A percentile compares a stretch with the other conserved stretches of the same genome.
These are phyloP conservation scores for Helicoverpa assulta DNA, from an alignment of 2,888 invertebrate genomes.

Conservation along the genomic window DNA sequence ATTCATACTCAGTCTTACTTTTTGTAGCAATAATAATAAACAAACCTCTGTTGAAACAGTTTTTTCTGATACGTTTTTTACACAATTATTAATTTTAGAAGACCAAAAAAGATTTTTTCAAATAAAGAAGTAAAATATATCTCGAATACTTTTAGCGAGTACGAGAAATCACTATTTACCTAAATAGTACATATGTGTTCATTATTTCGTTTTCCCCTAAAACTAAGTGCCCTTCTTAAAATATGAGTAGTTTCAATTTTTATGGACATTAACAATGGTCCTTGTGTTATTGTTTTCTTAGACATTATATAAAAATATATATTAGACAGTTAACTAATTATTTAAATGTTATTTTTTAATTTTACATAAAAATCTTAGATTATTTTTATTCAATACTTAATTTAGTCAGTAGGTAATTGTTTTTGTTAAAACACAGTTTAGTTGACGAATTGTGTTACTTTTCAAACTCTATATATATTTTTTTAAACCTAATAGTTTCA, in stretches of 20 bases:
- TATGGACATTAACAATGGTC: slow-evolving; percentile 1
- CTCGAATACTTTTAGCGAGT: background rate
- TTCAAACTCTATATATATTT: slow-evolving; percentile 15
- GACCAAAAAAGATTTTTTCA: too few species aligned
- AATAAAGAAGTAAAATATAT: slow-evolving; percentile 31
- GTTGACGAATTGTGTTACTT: background rate
- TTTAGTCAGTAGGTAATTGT: background rate
- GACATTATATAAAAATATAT: slow-evolving; percentile 16
- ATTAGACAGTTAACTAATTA: background rate
- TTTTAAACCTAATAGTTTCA: slow-evolving; percentile 30
- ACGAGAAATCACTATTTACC: slow-evolving; percentile 20
- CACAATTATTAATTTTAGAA: too few species aligned
- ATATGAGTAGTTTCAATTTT: slow-evolving; percentile 50
- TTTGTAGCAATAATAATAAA: too few species aligned
- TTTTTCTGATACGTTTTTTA: too few species aligned
- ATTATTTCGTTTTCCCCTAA: slow-evolving; percentile 47
- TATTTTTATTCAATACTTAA: background rate
- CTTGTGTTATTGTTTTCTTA: slow-evolving; percentile 13
- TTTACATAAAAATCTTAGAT: slow-evolving; percentile 1
- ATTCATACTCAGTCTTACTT: too few species aligned
- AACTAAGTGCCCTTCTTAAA: slow-evolving; percentile 66
- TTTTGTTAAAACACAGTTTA: slow-evolving; percentile 8
- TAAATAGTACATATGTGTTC: slow-evolving; percentile 33
- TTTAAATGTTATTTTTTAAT: background rate
- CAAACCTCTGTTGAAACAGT: too few species aligned